A percentile compares a stretch with the other conserved stretches of the same genome.
Conservation (phyloP, 2,797 vertebrate genomes). For the Manis pentadactyla region DNA sequence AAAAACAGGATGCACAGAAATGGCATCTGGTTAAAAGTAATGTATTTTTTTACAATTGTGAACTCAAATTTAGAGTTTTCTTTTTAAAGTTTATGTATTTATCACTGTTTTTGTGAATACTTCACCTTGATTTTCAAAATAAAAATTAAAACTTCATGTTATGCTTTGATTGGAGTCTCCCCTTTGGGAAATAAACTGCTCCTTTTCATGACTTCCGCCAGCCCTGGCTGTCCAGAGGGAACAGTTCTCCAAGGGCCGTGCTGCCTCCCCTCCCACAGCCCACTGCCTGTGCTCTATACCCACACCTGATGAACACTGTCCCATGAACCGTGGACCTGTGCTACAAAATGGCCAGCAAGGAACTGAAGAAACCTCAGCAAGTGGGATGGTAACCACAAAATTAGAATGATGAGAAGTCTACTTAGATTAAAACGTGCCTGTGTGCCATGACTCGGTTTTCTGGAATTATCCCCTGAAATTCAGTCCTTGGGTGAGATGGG, state of each 20-base stretch:
- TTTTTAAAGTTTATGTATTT: not conserved
- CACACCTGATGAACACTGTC: too few relatives aligned
- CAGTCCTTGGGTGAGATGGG: too few relatives aligned
- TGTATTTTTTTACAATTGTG: not conserved
- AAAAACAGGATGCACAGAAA: not conserved
- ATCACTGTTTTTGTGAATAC: not conserved
- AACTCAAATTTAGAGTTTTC: not conserved
- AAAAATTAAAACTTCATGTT: not conserved
- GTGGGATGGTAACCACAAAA: not conserved
- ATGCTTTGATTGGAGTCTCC: not conserved
- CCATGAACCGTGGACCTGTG: not conserved
- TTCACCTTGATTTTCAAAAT: not conserved
- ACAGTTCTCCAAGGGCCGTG: not conserved
- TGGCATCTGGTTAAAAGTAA: not conserved
- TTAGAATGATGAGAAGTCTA: not conserved
- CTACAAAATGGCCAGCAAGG: not conserved
- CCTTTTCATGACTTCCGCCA: conserved; percentile 73
- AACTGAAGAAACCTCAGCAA: not conserved
- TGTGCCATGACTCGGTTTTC: not conserved
- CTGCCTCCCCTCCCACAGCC: not conserved
- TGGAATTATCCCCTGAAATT: not conserved
- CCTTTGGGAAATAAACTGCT: not conserved
- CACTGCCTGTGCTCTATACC: conserved; percentile 19
- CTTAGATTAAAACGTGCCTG: not conserved
- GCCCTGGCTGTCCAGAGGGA: conserved; percentile 64